These are phyloP conservation scores for Zaprionus obscuricornis DNA, from an alignment of 2,888 invertebrate genomes.

Conservation along the genomic window DNA sequence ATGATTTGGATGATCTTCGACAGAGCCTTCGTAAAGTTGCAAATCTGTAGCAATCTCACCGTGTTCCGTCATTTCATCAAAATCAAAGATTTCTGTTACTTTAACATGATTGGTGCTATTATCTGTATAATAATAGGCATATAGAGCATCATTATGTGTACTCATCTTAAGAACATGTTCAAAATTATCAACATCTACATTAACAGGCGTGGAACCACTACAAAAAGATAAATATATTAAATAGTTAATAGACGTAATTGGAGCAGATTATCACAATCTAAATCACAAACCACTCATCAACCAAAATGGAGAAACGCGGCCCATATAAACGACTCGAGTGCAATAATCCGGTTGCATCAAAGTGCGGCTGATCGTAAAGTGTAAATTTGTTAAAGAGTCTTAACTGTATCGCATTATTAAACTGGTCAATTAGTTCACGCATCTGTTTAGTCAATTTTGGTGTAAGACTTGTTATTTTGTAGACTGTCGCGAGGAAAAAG, in stretches of 20 bases:
- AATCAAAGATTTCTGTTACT: conserved; percentile 94
- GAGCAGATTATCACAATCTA: neutral
- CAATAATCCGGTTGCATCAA: conserved; percentile 81
- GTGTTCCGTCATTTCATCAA: conserved; percentile 87
- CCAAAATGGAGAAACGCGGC: conserved; percentile 80
- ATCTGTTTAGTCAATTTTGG: conserved; percentile 81
- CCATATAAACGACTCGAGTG: conserved; percentile 81
- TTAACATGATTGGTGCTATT: conserved; percentile 91
- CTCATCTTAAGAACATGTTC: conserved; percentile 90
- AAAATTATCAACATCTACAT: conserved; percentile 86
- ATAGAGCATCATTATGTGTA: conserved; percentile 92
- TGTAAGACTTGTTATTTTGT: conserved; percentile 80
- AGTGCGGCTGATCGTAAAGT: conserved; percentile 81
- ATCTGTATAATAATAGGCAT: conserved; percentile 96
- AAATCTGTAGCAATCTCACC: conserved; percentile 86
- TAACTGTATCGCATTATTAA: conserved; percentile 83
- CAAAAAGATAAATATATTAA: neutral
- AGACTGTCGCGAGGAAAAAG: conserved; percentile 91
- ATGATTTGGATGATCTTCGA: conserved; percentile 82
- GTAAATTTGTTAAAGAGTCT: conserved; percentile 80
- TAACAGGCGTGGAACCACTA: conserved; percentile 81
- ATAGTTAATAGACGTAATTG: conserved; percentile 1
- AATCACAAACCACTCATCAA: conserved; percentile 82
- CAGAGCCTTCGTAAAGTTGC: conserved; percentile 81
- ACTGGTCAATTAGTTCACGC: conserved; percentile 86